Base-by-base conservation (phyloP, 1,140 invertebrate species). In the Drosophila kikkawai region DNA sequence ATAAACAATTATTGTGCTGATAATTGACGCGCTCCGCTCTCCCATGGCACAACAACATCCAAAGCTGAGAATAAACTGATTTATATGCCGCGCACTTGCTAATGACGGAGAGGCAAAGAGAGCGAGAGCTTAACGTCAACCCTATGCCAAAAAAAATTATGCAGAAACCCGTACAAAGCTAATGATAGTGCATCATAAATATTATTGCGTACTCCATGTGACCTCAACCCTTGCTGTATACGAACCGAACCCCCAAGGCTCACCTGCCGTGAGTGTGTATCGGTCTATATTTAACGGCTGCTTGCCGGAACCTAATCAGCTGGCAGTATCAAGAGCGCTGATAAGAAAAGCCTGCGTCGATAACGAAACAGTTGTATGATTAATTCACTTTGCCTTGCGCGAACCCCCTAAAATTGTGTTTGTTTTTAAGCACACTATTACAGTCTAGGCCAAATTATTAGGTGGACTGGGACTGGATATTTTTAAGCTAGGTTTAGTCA, bases 1-100 rank as follows among this genome's bases (percentile, higher is more conserved):
- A 85, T 79, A 81, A 73, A 81, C 79, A 90, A 85, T 88, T 90
- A 90, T 84, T 91, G 81, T 45, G 70, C 70, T 75, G 85, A 88
- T 88, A 88, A 88, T 88, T 88, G 85, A 51, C 64, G 66, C 64
- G 63, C 77, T 73, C 63, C 32, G 53, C 34, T 65, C 65, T 77
- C 47, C 44, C 68, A 79, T 55, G 74, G 61, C 57, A 70, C 32
- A 68, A 75, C 65, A 78, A 67, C 68, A 80, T 55, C 53, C 41
- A 60, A 12, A 56, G 53, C 53, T 22, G 53, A 56, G 53, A 39
- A 39, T 22, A 39, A 56, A 26, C 53, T 39, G 53, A 56, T 73
- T 73, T 73, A 69, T 69, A 69, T 73, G 65, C 65, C 42, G 50
- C 29, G 36, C 64, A 50, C 61, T 76, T 58, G 48, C 53, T 48